Evolutionary conservation across 2,888 invertebrate genomes (phyloP).

Genomic region (Amphimallon solstitiale): DNA sequence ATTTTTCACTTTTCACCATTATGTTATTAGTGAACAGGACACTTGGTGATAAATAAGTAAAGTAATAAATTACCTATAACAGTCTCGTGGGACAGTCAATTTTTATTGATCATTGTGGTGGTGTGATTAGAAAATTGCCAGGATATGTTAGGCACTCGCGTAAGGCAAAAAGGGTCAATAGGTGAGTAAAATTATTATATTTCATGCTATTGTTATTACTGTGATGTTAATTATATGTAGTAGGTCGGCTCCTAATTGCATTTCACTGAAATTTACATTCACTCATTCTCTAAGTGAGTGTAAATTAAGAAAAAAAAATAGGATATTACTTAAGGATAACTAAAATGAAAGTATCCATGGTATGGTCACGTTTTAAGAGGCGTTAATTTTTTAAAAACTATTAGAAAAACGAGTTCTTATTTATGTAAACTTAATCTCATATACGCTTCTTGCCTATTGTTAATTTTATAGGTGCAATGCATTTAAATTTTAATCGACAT

Average conservation of each 20-base stretch:
- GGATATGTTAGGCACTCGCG: constrained; percentile 14
- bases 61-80: neutral
- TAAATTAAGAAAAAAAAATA: neutral
- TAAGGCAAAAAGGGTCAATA: constrained; percentile 23
- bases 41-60: too few relatives aligned
- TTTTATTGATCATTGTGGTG: neutral
- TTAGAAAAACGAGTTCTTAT: too few relatives aligned
- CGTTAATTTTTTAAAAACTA: too few relatives aligned
- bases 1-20: too few relatives aligned
- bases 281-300: neutral
- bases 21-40: neutral
- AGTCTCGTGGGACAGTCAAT: neutral
- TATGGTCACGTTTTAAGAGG: too few relatives aligned
- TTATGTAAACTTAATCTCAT: too few relatives aligned
- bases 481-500: too few relatives aligned
- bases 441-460: too few relatives aligned
- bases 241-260: constrained; percentile 6
- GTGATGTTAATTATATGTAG: constrained; percentile 13
- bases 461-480: too few relatives aligned
- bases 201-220: constrained; percentile 18
- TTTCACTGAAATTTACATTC: constrained; percentile 2
- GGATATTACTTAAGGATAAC: too few relatives aligned
- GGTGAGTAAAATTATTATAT: constrained; percentile 17
- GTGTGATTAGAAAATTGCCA: constrained; percentile 1
- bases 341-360: too few relatives aligned